Evolutionary conservation across 2,797 vertebrate genomes (phyloP), one percentile per base, ranked within the genome.

Genomic region (Buphagus erythrorhynchus): DNA sequence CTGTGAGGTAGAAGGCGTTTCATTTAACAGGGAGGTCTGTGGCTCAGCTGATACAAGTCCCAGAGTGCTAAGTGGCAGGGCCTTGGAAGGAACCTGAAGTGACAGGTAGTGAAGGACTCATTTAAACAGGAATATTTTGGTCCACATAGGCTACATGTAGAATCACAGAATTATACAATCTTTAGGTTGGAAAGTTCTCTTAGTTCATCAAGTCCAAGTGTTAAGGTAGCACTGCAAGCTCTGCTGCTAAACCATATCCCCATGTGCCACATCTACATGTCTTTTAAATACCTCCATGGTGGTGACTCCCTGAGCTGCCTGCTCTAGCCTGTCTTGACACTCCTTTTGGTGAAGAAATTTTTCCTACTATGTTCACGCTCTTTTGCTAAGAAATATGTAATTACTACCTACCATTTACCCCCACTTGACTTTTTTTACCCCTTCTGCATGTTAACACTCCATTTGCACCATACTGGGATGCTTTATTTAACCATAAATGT

Each of bases 191-290:
- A 36, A 78, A 65, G 28, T 8, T 57, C 18, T 46, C 21, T 35
- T 28, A 52, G 35, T 46, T 42, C 14, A 65, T 31, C 13, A 52
- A 54, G 31, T 25, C 59, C 52, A 72, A 6, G 6, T 48, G 31
- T 28, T 20, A 52, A n/a, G 13, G 26, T 7, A n/a, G 59, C 61
- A 54, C 31, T 42, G 58, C 45, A 63, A 66, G 26, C 22, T n/a
- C 31, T 45, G 36, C 11, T 25, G 52, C 33, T 48, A n/a, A 42
- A 90, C 9, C 21, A n/a, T 11, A 8, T n/a, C 5, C 38, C 33
- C 38, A 77, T 0, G 16, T 35, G 45, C 10, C 31, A 59, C 38
- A 52, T n/a, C 15, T 11, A 28, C 0, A 0, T 35, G 21, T 40
- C 33, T 65, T 19, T 35, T 25, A 35, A 35, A 46, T 35, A 36